Evolutionary conservation across 2,113 vertebrate species (phyloP), one percentile per base, ranked within the genome.

Genomic region (Pyrgilauda ruficollis): DNA sequence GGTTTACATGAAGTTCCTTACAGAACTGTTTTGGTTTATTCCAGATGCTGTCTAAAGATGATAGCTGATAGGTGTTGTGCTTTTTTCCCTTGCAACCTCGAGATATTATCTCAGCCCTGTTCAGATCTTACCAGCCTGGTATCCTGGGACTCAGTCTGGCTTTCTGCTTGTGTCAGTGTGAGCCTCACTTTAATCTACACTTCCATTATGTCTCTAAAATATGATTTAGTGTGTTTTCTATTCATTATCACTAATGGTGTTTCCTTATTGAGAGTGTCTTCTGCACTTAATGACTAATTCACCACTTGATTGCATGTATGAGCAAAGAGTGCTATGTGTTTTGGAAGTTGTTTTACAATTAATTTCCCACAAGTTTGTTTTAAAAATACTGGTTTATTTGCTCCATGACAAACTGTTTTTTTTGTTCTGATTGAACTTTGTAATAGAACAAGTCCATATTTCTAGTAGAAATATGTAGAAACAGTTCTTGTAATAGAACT

Each of bases 271-370:
- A 70, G 33, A 50, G 18, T 26, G 20, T 35, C 7, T 66, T 62
- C 31, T 73, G 44, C 31, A 17, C 21, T 41, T 68, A 18, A 26
- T 13, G 23, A 66, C 70, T 68, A n/a, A 9, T 19, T 87, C 4
- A 4, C 11, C 50, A 10, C 33, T 63, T 28, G 30, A 27, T 58
- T 46, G 28, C 0, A 0, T 52, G 21, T 13, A 27, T 18, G 9
- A 72, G 10, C 5, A 79, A 67, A 70, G 43, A 15, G 10, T 23
- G 5, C 61, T 37, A 11, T 2, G 1, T 10, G 2, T 63, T 76
- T 39, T 27, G 23, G 8, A 63, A 68, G 33, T 13, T 79, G 8
- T 35, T 87, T 84, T 47, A 16, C 10, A 47, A 43, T 13, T 7
- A 41, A 6, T 69, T 86, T 58, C 91, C n/a, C 1, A n/a, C 37